A percentile compares a stretch with the other conserved stretches of the same genome.
Conservation (phyloP, 2,113 vertebrate genomes). For the Phaetusa simplex region DNA sequence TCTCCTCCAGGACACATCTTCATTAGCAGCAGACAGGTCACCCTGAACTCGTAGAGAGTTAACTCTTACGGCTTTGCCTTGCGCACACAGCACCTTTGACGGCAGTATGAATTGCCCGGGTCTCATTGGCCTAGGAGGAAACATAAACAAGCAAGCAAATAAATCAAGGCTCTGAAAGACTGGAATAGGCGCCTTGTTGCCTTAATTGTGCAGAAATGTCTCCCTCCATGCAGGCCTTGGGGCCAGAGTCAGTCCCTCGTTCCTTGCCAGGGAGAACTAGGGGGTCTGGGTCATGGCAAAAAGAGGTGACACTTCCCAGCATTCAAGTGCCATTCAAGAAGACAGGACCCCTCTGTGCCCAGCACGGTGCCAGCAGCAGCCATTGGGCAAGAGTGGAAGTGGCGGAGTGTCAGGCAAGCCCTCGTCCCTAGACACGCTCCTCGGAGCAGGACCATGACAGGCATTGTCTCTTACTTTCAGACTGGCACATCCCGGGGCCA, state of each 20-base stretch:
- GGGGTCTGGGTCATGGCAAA: not conserved
- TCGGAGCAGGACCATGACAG: not conserved
- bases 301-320: not conserved
- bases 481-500: not conserved
- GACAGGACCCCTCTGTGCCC: not conserved
- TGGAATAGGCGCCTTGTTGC: not conserved
- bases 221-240: not conserved
- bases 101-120: not conserved
- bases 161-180: constrained; percentile 9
- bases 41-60: not conserved
- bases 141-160: constrained; percentile 18
- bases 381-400: not conserved
- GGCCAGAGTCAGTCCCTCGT: not conserved
- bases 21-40: not conserved
- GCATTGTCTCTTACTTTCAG: not conserved
- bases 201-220: not conserved
- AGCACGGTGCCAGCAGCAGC: not conserved
- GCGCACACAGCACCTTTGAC: not conserved
- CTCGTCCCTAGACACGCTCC: not conserved
- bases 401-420: not conserved
- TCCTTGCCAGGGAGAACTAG: not conserved
- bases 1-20: not conserved
- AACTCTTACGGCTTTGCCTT: not conserved
- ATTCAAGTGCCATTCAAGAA: constrained; percentile 35
- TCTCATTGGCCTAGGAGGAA: not conserved